phyloP scores from a whole-genome alignment of 2,888 invertebrate species.

The Caenorhabditis sinica region DNA sequence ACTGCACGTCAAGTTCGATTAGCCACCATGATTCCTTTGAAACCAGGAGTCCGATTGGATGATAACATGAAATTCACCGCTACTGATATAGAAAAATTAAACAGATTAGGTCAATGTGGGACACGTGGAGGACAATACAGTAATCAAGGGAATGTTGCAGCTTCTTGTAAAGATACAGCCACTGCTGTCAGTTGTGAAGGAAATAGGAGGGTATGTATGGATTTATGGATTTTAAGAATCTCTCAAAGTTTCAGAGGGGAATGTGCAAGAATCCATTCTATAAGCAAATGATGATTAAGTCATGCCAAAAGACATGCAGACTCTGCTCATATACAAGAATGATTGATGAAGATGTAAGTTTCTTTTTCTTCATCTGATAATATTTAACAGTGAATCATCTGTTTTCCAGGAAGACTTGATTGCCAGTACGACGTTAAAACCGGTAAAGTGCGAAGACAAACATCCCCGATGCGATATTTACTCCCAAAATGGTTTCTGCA shows the following conservation, averaged over 20 bases:
- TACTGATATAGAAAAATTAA: constrained; percentile 74
- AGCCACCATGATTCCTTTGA: constrained; percentile 80
- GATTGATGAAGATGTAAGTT: constrained; percentile 45
- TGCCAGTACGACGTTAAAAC: constrained; percentile 1
- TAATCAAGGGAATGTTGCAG: constrained; percentile 28
- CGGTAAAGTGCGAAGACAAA: constrained; percentile 33
- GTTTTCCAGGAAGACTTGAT: constrained; percentile 37
- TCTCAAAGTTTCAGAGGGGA: constrained; percentile 43
- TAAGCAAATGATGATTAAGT: constrained; percentile 58
- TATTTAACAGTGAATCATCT: too few relatives aligned
- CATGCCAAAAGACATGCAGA: constrained; percentile 66
- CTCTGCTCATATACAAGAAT: constrained; percentile 55
- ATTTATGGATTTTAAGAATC: background rate
- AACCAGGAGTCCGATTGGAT: constrained; percentile 64
- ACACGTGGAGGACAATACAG: constrained; percentile 16
- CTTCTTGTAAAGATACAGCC: constrained; percentile 48
- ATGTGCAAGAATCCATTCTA: constrained; percentile 67
- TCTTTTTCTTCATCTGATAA: too few relatives aligned
- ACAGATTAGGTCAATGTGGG: constrained; percentile 71
- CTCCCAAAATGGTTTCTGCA: constrained; percentile 69
- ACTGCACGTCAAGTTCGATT: constrained; percentile 62
- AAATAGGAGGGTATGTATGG: constrained; percentile 29
- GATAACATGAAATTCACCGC: constrained; percentile 75
- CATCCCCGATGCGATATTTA: constrained; percentile 62
- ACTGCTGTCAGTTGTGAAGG: constrained; percentile 52